phyloP scores from a whole-genome alignment of 64 coral and sea anemone genomes.

The Porites australiensis region DNA sequence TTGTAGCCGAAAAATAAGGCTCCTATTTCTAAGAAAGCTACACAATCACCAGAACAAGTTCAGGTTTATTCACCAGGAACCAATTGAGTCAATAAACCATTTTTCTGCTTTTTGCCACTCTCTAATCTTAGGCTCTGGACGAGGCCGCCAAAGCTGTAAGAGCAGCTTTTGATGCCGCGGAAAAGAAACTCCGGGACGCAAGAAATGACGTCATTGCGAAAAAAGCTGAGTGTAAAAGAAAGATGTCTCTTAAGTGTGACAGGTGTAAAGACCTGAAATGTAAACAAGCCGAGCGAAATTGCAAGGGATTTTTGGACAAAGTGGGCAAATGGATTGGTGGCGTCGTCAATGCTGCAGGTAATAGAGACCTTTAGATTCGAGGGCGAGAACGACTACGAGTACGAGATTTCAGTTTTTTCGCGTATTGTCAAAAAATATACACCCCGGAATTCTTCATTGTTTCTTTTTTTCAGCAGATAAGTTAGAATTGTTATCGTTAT shows the following conservation, averaged over 20 bases:
- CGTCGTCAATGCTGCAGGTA: constrained; percentile 88
- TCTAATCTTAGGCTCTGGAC: constrained; percentile 75
- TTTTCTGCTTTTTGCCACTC: not conserved
- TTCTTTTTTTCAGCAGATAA: too few species aligned
- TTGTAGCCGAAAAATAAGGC: too few species aligned
- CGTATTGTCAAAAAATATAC: too few species aligned
- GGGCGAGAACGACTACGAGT: too few species aligned
- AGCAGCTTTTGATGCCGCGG: constrained; percentile 87
- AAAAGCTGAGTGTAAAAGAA: constrained; percentile 93
- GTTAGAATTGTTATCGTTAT: too few species aligned
- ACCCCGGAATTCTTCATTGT: too few species aligned
- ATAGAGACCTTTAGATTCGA: too few species aligned
- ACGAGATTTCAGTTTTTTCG: too few species aligned
- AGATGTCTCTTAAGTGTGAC: constrained; percentile 95
- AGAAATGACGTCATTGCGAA: constrained; percentile 81
- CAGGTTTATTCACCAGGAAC: constrained; percentile 1
- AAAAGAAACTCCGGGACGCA: constrained; percentile 79
- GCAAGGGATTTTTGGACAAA: constrained; percentile 88
- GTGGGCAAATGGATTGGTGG: constrained; percentile 94
- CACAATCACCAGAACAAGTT: too few species aligned
- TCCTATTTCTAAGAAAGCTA: too few species aligned
- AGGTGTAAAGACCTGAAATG: constrained; percentile 88
- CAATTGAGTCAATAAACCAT: constrained; percentile 71
- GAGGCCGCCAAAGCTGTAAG: constrained; percentile 84
- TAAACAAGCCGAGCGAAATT: constrained; percentile 80